Evolutionary conservation across 2,797 vertebrate species (phyloP).

Genomic region (Falco rusticolus): DNA sequence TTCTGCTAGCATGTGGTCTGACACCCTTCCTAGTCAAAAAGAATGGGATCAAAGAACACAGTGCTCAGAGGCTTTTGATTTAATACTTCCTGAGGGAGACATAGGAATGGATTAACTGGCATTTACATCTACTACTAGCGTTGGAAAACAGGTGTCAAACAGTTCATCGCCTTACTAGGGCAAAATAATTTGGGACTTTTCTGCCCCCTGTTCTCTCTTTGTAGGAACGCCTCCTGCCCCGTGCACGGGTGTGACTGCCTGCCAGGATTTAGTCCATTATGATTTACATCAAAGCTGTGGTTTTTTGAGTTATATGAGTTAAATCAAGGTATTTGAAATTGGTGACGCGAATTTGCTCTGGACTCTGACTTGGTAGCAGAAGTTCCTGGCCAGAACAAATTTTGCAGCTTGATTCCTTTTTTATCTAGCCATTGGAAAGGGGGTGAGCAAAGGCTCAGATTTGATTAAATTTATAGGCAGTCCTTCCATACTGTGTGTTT

Average conservation of each 20-base stretch:
- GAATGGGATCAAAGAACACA: neutral
- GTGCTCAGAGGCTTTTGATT: neutral
- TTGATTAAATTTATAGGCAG: constrained; percentile 10
- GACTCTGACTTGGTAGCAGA: constrained; percentile 26
- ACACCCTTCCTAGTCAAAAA: constrained; percentile 17
- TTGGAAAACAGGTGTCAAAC: neutral
- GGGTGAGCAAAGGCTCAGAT: neutral
- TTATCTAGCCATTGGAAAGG: neutral
- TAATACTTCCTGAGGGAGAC: neutral
- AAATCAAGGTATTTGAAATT: constrained; percentile 56
- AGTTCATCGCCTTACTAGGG: neutral
- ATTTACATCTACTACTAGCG: neutral
- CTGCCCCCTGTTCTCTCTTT: neutral
- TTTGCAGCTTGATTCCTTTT: constrained; percentile 55
- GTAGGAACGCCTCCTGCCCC: neutral
- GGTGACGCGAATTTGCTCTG: constrained; percentile 48
- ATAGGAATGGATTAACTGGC: neutral
- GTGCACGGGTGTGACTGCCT: neutral
- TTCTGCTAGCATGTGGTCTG: neutral
- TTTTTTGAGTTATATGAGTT: neutral
- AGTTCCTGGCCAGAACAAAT: constrained; percentile 42
- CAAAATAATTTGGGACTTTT: neutral
- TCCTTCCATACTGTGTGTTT: neutral
- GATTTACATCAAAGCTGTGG: constrained; percentile 62
- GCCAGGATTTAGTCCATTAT: neutral